Percentiles rank a stretch among this genome's conserved stretches.
Evolutionary conservation across 92 coral and sea anemone species (phyloP).

Genomic region (Siderastrea radians): DNA sequence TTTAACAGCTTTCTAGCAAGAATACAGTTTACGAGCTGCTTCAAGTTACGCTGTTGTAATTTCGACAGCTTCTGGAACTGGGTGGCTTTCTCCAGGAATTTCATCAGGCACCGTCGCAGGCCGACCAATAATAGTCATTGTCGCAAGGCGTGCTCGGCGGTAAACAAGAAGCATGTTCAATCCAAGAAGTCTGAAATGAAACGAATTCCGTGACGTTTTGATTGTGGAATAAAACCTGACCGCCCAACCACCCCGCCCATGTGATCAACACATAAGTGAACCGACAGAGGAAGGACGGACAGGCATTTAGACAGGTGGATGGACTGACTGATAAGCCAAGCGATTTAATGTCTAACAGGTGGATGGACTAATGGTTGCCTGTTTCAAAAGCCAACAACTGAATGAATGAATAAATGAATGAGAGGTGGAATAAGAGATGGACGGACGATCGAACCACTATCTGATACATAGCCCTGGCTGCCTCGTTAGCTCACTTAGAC

Average conservation of each 20-base stretch:
- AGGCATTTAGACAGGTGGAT: too few species aligned
- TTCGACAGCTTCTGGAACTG: slow-evolving; percentile 17
- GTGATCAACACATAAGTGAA: neutral
- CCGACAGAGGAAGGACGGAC: neutral
- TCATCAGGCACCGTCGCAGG: slow-evolving; percentile 12
- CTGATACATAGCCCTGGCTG: neutral
- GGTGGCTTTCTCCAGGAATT: neutral
- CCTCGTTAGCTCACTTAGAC: too few species aligned
- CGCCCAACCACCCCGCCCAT: neutral
- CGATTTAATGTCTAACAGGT: too few species aligned
- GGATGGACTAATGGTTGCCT: too few species aligned
- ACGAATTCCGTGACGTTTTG: neutral
- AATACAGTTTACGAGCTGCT: neutral
- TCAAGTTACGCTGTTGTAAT: slow-evolving; percentile 25
- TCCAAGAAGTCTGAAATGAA: slow-evolving; percentile 82
- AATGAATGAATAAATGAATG: too few species aligned
- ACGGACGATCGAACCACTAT: neutral
- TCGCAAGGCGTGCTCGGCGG: slow-evolving; percentile 89
- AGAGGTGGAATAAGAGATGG: too few species aligned
- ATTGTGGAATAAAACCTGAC: neutral
- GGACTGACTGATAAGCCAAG: neutral
- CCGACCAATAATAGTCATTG: slow-evolving; percentile 84
- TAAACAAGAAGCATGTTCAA: slow-evolving; percentile 90
- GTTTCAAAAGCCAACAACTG: too few species aligned
- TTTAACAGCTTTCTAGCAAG: neutral